Percentiles rank a stretch among this genome's conserved stretches.
Evolutionary conservation across 2,113 vertebrate species (phyloP).

Genomic region (Myrmophylax atrothorax): DNA sequence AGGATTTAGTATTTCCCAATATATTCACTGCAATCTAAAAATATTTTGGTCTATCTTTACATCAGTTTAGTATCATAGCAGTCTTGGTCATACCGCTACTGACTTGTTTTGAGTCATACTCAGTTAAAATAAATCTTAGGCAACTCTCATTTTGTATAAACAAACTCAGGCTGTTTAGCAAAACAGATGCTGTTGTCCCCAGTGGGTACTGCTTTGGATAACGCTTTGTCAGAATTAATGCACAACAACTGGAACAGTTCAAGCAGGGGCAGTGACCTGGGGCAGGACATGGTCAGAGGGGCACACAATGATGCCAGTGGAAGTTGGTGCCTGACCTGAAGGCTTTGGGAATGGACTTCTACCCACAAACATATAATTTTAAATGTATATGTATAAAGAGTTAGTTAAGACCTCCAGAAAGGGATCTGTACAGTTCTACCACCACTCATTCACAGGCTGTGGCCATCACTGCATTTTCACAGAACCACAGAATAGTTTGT

Average conservation of each 20-base stretch:
- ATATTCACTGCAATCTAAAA: background rate
- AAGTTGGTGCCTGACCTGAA: background rate
- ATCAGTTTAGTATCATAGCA: background rate
- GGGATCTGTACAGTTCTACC: background rate
- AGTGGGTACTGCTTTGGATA: background rate
- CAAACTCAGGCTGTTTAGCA: background rate
- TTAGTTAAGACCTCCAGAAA: background rate
- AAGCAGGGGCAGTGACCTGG: background rate
- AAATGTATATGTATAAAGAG: background rate
- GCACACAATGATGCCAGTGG: background rate
- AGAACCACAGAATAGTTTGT: background rate
- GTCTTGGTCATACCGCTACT: background rate
- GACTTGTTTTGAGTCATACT: background rate
- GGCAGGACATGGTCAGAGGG: background rate
- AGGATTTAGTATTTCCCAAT: background rate
- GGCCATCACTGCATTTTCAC: background rate
- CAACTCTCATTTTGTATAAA: background rate
- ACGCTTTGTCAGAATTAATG: background rate
- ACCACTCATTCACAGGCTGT: background rate
- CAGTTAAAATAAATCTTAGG: constrained; percentile 17
- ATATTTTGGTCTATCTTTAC: background rate
- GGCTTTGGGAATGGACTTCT: background rate
- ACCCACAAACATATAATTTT: background rate
- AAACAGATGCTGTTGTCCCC: background rate
- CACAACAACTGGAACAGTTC: background rate